These are phyloP conservation scores for Zootoca vivipara DNA, from an alignment of 2,113 vertebrate genomes.

Conservation along the genomic window DNA sequence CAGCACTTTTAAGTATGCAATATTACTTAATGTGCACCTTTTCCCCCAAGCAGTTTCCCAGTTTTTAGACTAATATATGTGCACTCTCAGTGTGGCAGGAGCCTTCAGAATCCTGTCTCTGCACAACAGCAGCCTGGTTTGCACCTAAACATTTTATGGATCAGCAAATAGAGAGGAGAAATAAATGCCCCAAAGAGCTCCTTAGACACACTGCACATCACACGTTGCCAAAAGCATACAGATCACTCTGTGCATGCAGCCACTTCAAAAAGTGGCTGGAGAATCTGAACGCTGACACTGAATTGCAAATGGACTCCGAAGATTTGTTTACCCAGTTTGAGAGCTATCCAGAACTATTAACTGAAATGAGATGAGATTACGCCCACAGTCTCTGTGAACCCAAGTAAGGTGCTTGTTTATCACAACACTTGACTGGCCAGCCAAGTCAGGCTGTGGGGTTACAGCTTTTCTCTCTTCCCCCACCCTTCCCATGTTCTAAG, in stretches of 20 bases:
- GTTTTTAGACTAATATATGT: no score
- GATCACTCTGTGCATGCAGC: background rate
- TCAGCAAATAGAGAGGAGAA: background rate
- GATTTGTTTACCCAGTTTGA: background rate
- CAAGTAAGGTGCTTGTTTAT: background rate
- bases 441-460: background rate
- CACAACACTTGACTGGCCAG: background rate
- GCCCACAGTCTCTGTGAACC: background rate
- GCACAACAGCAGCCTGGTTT: background rate
- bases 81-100: background rate
- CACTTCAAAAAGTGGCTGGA: background rate
- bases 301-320: background rate
- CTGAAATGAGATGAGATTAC: background rate
- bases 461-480: constrained; percentile 7
- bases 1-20: no score
- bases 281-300: background rate
- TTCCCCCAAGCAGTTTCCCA: no score
- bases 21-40: no score
- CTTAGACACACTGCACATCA: background rate
- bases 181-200: background rate
- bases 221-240: background rate
- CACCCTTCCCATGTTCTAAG: background rate
- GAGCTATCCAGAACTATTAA: background rate
- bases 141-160: constrained; percentile 14
- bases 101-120: background rate